A percentile compares a stretch with the other conserved stretches of the same genome.
Evolutionary conservation across 2,113 vertebrate species (phyloP).

Genomic region (Sisor rabdophorus): DNA sequence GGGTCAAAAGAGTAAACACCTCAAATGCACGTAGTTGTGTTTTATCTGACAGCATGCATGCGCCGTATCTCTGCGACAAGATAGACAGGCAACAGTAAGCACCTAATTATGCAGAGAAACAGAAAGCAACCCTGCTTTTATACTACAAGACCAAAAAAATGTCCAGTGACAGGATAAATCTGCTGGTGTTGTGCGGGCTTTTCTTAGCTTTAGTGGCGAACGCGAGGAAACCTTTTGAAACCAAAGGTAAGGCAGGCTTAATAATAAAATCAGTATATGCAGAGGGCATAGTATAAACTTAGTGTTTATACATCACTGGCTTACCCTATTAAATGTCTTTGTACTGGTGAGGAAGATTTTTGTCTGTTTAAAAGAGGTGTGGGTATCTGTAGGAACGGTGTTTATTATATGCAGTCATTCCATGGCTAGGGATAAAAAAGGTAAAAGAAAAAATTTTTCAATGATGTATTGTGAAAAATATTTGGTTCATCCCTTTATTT

Average conservation of each 20-base stretch:
- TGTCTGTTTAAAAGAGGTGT: too few relatives aligned
- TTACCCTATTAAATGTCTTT: too few relatives aligned
- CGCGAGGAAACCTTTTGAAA: constrained; percentile 50
- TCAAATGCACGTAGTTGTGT: background rate
- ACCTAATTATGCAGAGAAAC: constrained; percentile 54
- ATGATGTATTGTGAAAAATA: too few relatives aligned
- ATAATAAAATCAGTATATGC: too few relatives aligned
- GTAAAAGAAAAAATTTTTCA: too few relatives aligned
- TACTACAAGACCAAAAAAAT: constrained; percentile 54
- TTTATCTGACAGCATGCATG: constrained; percentile 63
- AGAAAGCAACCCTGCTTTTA: constrained; percentile 33
- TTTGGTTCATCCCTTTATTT: too few relatives aligned
- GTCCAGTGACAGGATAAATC: constrained; percentile 54
- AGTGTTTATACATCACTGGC: background rate
- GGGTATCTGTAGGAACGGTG: too few relatives aligned
- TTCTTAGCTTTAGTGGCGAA: constrained; percentile 34
- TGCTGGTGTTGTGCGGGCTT: constrained; percentile 38
- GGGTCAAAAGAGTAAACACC: constrained; percentile 63
- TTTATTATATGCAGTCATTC: too few relatives aligned
- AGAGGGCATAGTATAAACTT: background rate
- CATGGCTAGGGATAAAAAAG: too few relatives aligned
- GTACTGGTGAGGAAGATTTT: too few relatives aligned
- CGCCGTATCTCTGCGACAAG: constrained; percentile 56
- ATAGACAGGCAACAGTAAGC: constrained; percentile 28
- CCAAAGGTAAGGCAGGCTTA: constrained; percentile 60